Conservation (phyloP, 2,113 vertebrate genomes). For the Coreoperca whiteheadi region DNA sequence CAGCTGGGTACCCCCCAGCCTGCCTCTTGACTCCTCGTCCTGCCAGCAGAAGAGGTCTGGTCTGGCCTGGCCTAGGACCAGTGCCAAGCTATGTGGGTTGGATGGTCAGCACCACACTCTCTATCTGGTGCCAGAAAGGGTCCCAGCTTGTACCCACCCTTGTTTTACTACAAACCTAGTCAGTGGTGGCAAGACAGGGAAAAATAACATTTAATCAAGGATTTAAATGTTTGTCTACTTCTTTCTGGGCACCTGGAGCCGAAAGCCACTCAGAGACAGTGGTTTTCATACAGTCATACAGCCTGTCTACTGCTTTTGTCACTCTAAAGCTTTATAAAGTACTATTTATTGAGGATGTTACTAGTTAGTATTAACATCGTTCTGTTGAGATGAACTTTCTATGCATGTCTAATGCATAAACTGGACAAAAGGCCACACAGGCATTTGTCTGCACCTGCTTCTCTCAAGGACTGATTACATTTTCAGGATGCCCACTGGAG, state of each 20-base stretch:
- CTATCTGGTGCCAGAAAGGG: conserved; percentile 80
- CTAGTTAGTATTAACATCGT: background rate
- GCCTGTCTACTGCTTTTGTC: background rate
- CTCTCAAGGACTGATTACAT: conserved; percentile 54
- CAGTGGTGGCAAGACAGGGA: conserved; percentile 11
- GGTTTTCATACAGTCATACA: background rate
- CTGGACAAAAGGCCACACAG: conserved; percentile 26
- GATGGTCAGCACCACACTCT: conserved; percentile 71
- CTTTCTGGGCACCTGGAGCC: background rate
- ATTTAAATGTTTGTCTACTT: conserved; percentile 5
- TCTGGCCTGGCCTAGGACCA: conserved; percentile 57
- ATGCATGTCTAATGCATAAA: conserved; percentile 17
- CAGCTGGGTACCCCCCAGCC: conserved; percentile 74
- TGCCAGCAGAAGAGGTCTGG: conserved; percentile 67
- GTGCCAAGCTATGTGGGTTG: conserved; percentile 68
- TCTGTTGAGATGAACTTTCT: background rate
- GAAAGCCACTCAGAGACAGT: background rate
- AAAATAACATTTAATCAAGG: background rate
- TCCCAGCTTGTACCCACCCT: conserved; percentile 75
- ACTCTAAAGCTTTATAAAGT: background rate
- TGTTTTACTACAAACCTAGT: conserved; percentile 13
- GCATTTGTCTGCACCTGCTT: conserved; percentile 53
- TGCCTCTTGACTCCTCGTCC: conserved; percentile 33
- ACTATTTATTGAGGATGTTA: background rate
- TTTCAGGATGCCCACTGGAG: conserved; percentile 38